Evolutionary conservation across 2,888 invertebrate species (phyloP).

Genomic region (Agrotis segetum): DNA sequence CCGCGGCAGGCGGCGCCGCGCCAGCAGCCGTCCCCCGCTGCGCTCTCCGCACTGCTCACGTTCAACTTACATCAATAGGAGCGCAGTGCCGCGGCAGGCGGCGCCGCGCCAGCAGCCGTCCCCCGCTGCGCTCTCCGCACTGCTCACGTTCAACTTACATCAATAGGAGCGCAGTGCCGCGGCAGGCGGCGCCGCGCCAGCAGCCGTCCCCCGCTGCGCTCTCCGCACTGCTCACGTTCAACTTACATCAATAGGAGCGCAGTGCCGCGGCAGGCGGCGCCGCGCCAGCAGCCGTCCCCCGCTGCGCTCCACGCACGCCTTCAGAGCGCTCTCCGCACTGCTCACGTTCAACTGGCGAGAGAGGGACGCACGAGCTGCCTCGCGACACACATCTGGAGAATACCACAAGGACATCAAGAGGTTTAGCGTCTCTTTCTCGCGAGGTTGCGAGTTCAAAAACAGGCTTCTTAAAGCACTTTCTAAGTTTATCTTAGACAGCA

Average conservation of each 20-base stretch:
- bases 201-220: conserved; percentile 93
- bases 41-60: conserved; percentile 93
- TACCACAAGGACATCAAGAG: too few relatives aligned
- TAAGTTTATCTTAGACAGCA: too few relatives aligned
- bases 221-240: conserved; percentile 92
- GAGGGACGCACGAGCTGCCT: conserved; percentile 89
- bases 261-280: conserved; percentile 93
- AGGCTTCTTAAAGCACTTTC: too few relatives aligned
- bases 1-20: conserved; percentile 93
- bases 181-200: conserved; percentile 93
- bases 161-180: conserved; percentile 92
- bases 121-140: conserved; percentile 94
- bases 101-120: conserved; percentile 92
- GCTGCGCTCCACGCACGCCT: conserved; percentile 91
- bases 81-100: conserved; percentile 94
- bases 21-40: conserved; percentile 92
- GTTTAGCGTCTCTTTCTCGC: too few relatives aligned
- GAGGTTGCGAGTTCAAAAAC: too few relatives aligned
- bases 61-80: conserved; percentile 89
- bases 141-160: conserved; percentile 91
- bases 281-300: conserved; percentile 92
- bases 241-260: conserved; percentile 91
- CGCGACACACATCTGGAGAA: conserved; percentile 91
- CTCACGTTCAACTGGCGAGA: conserved; percentile 87
- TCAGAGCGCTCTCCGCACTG: conserved; percentile 93